Percentiles rank a stretch among this genome's conserved stretches.
These are phyloP conservation scores for Hylaeus anthracinus DNA, from an alignment of 1,140 invertebrate species.

Conservation along the genomic window DNA sequence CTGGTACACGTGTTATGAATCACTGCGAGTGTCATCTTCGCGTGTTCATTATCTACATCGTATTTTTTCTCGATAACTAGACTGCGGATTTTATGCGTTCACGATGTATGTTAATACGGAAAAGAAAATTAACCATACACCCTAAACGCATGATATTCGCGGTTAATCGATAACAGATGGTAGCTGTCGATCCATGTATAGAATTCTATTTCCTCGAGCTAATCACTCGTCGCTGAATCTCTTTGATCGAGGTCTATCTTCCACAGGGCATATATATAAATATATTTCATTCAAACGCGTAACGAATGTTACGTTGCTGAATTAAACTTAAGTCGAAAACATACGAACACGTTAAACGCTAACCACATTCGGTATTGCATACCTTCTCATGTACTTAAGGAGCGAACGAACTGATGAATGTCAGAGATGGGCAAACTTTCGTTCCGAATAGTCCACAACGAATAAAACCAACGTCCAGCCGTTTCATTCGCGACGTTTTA, in stretches of 20 bases:
- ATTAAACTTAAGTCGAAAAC: slow-evolving; percentile 65
- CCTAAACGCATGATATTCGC: no score
- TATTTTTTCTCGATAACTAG: no score
- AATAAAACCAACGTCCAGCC: no score
- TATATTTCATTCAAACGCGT: slow-evolving; percentile 62
- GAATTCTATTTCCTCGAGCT: neutral
- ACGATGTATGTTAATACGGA: no score
- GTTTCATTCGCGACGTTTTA: no score
- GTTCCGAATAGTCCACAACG: no score
- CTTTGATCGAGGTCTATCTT: slow-evolving; percentile 64
- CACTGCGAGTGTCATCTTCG: neutral
- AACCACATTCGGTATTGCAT: slow-evolving; percentile 54
- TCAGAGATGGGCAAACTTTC: no score
- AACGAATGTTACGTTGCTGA: slow-evolving; percentile 62
- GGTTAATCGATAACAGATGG: neutral
- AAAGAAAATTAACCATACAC: no score
- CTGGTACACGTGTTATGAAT: neutral
- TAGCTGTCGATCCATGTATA: neutral
- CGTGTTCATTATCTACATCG: no score
- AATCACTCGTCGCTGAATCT: neutral
- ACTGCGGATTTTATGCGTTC: no score
- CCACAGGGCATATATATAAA: slow-evolving; percentile 66
- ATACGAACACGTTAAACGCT: slow-evolving; percentile 47
- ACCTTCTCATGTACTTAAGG: slow-evolving; percentile 69
- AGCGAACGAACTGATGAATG: slow-evolving; percentile 13